These are phyloP conservation scores for Chiloscyllium plagiosum DNA, from an alignment of 2,113 vertebrate species.

Conservation along the genomic window DNA sequence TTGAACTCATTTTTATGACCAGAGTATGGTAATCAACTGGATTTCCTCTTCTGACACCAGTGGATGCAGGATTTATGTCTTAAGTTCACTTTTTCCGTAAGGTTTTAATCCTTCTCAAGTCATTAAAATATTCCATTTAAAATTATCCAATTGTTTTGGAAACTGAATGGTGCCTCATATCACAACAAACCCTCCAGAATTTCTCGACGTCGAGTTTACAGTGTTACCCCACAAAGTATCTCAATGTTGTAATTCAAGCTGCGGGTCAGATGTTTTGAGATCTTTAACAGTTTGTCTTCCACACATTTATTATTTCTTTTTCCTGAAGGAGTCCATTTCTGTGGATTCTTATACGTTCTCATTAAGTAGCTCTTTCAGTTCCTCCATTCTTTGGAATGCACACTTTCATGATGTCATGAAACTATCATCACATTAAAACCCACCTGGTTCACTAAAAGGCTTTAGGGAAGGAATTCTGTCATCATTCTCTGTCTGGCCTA, in stretches of 20 bases:
- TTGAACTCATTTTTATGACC: not conserved
- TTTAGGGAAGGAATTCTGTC: too few species aligned
- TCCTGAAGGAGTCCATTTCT: slow-evolving; percentile 72
- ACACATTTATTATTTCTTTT: slow-evolving; percentile 68
- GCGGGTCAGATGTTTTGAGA: not conserved
- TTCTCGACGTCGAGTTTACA: not conserved
- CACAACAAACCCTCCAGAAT: not conserved
- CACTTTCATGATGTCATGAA: slow-evolving; percentile 46
- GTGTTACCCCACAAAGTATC: not conserved
- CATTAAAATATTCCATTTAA: not conserved
- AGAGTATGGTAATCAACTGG: not conserved
- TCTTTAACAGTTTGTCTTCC: not conserved
- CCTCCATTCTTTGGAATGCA: slow-evolving; percentile 75
- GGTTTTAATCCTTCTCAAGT: not conserved
- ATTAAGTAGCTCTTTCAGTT: slow-evolving; percentile 70
- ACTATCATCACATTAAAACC: too few species aligned
- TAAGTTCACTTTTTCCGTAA: not conserved
- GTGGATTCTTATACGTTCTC: slow-evolving; percentile 52
- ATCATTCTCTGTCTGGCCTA: too few species aligned
- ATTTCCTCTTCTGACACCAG: not conserved
- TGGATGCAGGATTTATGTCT: not conserved
- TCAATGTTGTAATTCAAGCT: not conserved
- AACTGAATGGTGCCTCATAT: not conserved
- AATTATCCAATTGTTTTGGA: not conserved
- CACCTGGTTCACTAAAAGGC: too few species aligned